Conservation (phyloP, 2,888 invertebrate genomes). For the Ornithoptera alexandrae region DNA sequence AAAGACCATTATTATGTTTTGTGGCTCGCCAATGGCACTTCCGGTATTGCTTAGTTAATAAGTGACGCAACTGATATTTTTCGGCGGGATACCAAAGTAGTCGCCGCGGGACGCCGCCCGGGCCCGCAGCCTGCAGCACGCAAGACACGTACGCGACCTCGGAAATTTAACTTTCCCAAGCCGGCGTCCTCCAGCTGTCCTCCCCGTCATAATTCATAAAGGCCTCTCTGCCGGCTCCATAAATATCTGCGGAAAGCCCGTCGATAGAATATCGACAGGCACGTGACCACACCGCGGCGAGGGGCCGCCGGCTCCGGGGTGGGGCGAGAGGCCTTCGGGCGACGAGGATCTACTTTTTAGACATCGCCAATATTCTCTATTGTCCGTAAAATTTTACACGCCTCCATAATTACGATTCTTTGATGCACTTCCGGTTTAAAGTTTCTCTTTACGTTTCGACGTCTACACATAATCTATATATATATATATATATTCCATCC, state of each 20-base stretch:
- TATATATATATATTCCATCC: too few species aligned
- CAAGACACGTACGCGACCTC: conserved; percentile 26
- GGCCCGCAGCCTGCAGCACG: conserved; percentile 6
- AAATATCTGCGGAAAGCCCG: conserved; percentile 46
- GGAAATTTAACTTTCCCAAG: conserved; percentile 42
- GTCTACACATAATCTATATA: too few species aligned
- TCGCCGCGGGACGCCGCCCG: not conserved
- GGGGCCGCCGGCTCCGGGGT: too few species aligned
- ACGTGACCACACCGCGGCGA: conserved; percentile 45
- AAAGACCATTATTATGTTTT: too few species aligned
- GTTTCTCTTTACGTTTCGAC: not conserved
- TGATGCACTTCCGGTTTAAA: not conserved
- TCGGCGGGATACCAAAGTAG: too few species aligned
- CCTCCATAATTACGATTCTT: not conserved
- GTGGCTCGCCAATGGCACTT: too few species aligned
- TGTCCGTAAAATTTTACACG: conserved; percentile 1
- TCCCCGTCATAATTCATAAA: conserved; percentile 49
- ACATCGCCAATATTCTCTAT: not conserved
- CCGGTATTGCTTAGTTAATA: too few species aligned
- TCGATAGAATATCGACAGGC: conserved; percentile 54
- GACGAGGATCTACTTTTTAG: conserved; percentile 13
- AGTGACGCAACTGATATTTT: too few species aligned
- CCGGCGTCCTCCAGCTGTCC: conserved; percentile 35
- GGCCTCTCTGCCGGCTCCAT: conserved; percentile 43
- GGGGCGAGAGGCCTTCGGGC: too few species aligned